Conservation (phyloP, 2,797 vertebrate species). For the Tamandua tetradactyla region DNA sequence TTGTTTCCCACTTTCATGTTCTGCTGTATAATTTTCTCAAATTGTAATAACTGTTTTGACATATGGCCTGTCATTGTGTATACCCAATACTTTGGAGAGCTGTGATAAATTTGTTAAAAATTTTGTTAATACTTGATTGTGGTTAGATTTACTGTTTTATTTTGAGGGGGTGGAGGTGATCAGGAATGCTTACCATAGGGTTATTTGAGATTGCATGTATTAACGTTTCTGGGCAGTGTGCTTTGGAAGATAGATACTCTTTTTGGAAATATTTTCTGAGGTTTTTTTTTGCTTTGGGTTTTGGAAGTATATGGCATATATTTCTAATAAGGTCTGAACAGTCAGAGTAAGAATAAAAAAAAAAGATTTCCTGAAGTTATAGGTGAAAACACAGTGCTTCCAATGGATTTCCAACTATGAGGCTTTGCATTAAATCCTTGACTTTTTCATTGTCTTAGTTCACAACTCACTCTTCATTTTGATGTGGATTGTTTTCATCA, state of each 20-base stretch:
- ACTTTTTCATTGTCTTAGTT: slow-evolving; percentile 37
- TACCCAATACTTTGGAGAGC: slow-evolving; percentile 57
- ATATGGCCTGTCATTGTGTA: slow-evolving; percentile 28
- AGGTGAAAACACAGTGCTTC: slow-evolving; percentile 1
- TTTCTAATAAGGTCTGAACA: slow-evolving; percentile 37
- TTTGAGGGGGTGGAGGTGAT: not conserved
- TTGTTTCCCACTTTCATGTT: slow-evolving; percentile 53
- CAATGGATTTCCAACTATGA: not conserved
- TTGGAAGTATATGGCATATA: slow-evolving; percentile 19
- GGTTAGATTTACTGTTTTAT: slow-evolving; percentile 45
- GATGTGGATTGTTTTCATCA: slow-evolving; percentile 52
- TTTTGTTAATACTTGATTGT: slow-evolving; percentile 56
- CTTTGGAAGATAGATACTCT: slow-evolving; percentile 42
- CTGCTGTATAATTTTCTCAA: slow-evolving; percentile 50
- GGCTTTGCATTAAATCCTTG: slow-evolving; percentile 27
- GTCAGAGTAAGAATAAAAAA: not conserved
- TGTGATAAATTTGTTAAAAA: slow-evolving; percentile 44
- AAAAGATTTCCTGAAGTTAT: not conserved
- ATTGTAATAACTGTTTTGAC: slow-evolving; percentile 60
- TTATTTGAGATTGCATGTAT: slow-evolving; percentile 55
- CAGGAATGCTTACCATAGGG: not conserved
- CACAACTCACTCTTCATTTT: slow-evolving; percentile 26
- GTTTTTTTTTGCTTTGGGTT: not conserved
- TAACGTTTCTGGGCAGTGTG: slow-evolving; percentile 53
- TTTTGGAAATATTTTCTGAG: slow-evolving; percentile 55